phyloP scores from a whole-genome alignment of 2,888 invertebrate species.

The Amiota minor region DNA sequence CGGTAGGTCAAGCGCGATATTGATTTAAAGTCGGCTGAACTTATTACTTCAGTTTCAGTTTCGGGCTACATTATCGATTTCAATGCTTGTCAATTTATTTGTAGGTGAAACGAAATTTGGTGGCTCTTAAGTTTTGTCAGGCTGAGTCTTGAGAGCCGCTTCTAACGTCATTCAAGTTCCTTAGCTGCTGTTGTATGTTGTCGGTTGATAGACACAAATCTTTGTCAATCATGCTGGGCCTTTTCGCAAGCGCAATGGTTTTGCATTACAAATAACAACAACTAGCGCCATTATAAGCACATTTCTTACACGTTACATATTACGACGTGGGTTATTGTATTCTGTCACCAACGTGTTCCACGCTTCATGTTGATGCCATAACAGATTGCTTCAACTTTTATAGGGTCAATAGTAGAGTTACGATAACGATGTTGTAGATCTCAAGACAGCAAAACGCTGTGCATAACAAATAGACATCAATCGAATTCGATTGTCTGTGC shows the following conservation, averaged over 20 bases:
- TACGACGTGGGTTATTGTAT: slow-evolving; percentile 29
- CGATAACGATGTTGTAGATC: background rate
- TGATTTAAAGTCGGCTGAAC: background rate
- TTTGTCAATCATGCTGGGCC: background rate
- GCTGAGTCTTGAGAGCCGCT: background rate
- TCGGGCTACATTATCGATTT: background rate
- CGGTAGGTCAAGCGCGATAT: background rate
- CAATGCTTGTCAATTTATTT: background rate
- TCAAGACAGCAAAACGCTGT: background rate
- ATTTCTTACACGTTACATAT: slow-evolving; percentile 31
- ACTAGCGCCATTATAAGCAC: slow-evolving; percentile 41
- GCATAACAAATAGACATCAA: background rate
- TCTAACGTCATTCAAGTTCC: background rate
- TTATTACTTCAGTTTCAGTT: background rate
- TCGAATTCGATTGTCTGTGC: background rate
- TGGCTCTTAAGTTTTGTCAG: background rate
- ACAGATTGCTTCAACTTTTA: background rate
- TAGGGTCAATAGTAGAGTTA: background rate
- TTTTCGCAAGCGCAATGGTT: slow-evolving; percentile 39
- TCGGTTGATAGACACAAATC: background rate
- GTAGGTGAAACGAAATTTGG: background rate
- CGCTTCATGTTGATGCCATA: background rate
- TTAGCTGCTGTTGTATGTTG: background rate
- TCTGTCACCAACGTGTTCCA: background rate
- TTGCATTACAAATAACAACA: slow-evolving; percentile 39